These are phyloP conservation scores for Zelleria hepariella DNA, from an alignment of 2,888 invertebrate genomes.

Conservation along the genomic window DNA sequence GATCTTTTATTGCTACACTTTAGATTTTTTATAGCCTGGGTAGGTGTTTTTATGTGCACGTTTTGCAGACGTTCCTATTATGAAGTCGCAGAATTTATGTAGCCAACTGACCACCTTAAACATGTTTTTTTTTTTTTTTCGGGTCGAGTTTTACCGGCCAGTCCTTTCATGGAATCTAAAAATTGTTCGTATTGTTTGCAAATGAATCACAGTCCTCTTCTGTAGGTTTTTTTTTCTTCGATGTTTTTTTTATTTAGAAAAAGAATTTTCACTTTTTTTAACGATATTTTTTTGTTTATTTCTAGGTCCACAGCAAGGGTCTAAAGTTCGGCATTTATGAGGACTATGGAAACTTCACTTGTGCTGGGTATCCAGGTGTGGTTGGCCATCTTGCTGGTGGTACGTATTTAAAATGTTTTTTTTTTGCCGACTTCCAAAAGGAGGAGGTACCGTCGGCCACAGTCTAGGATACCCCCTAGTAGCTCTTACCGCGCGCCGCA, in stretches of 20 bases:
- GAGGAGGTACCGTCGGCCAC: too few relatives aligned
- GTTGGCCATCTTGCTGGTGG: conserved; percentile 83
- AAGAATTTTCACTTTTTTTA: too few relatives aligned
- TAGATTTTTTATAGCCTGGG: neutral
- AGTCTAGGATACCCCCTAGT: too few relatives aligned
- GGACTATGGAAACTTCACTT: conserved; percentile 97
- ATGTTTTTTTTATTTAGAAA: too few relatives aligned
- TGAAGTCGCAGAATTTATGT: neutral
- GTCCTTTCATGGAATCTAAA: neutral
- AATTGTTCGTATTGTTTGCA: neutral
- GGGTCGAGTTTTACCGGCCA: neutral
- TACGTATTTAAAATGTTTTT: conserved; percentile 17
- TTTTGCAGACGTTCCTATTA: neutral
- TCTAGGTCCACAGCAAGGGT: conserved; percentile 91
- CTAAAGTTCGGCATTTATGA: conserved; percentile 98
- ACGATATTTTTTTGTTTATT: conserved; percentile 15
- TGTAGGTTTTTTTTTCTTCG: neutral
- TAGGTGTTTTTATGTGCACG: neutral
- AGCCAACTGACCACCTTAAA: neutral
- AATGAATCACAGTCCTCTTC: too few relatives aligned
- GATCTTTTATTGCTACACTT: neutral
- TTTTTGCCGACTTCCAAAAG: neutral
- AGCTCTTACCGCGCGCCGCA: too few relatives aligned
- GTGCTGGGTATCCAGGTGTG: conserved; percentile 96
- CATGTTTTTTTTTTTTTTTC: neutral